These are phyloP conservation scores for Heterohyrax brucei DNA, from an alignment of 2,797 vertebrate genomes.

Conservation along the genomic window DNA sequence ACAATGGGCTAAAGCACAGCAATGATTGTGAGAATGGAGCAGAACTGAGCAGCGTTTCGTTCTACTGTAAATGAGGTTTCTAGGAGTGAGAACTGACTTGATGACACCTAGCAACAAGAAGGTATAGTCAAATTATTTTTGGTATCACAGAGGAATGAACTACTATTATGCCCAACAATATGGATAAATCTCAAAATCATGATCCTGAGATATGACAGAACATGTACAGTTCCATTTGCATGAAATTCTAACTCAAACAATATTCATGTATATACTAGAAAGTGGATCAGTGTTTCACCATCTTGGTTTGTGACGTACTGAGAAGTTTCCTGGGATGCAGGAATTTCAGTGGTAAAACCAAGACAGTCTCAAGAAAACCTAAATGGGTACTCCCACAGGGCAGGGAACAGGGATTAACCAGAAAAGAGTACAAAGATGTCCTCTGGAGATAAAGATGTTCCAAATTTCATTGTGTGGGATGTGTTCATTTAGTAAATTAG, in stretches of 20 bases:
- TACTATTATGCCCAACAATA: background rate
- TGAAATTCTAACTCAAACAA: slow-evolving; percentile 2
- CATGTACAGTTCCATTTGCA: background rate
- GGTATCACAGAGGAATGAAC: slow-evolving; percentile 15
- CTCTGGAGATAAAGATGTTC: background rate
- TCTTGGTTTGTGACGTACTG: background rate
- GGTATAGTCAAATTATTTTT: background rate
- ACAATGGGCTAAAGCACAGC: too few species aligned
- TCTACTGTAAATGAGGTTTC: too few species aligned
- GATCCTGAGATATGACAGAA: background rate
- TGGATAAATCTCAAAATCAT: slow-evolving; percentile 10
- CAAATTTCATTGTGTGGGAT: background rate
- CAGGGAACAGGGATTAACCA: background rate
- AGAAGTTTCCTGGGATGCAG: background rate
- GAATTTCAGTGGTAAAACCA: slow-evolving; percentile 14
- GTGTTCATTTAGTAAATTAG: slow-evolving; percentile 21
- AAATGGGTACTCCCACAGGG: background rate
- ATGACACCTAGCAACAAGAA: too few species aligned
- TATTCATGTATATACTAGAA: background rate
- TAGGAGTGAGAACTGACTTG: too few species aligned
- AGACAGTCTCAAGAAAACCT: background rate
- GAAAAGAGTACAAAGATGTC: background rate
- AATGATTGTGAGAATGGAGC: too few species aligned
- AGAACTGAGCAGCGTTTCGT: too few species aligned
- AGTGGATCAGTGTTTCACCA: background rate